A percentile compares a stretch with the other conserved stretches of the same genome.
Evolutionary conservation across 2,113 vertebrate species (phyloP).

Genomic region (Ranitomeya imitator): DNA sequence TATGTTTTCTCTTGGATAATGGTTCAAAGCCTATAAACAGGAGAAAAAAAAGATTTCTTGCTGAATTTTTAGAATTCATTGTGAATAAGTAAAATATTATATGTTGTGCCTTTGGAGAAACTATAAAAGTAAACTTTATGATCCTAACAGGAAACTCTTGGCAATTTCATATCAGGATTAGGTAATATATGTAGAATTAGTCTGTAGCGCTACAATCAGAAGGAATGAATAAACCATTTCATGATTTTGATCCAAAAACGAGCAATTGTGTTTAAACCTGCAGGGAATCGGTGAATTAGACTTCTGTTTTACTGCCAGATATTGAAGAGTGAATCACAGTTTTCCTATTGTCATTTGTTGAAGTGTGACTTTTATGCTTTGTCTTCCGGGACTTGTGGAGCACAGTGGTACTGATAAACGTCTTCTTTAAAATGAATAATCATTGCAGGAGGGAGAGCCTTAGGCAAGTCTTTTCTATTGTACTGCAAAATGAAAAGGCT

Average conservation of each 20-base stretch:
- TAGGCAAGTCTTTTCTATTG: slow-evolving; percentile 45
- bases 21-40: too few species aligned
- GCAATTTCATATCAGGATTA: background rate
- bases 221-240: background rate
- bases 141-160: background rate
- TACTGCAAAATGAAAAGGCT: slow-evolving; percentile 47
- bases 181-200: background rate
- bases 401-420: slow-evolving; percentile 44
- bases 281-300: slow-evolving; percentile 37
- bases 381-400: slow-evolving; percentile 34
- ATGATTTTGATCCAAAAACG: slow-evolving; percentile 26
- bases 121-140: background rate
- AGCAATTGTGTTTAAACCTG: slow-evolving; percentile 45
- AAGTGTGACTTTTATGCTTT: slow-evolving; percentile 50
- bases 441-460: slow-evolving; percentile 29
- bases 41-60: background rate
- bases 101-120: background rate
- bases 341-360: slow-evolving; percentile 39
- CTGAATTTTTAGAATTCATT: background rate
- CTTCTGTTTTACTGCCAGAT: slow-evolving; percentile 50
- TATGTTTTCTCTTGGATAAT: too few species aligned
- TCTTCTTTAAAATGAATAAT: slow-evolving; percentile 42
- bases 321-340: slow-evolving; percentile 37
- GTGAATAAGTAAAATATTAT: background rate
- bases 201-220: background rate